These are phyloP conservation scores for Oryzias sinensis DNA, from an alignment of 2,797 vertebrate genomes.

Conservation along the genomic window DNA sequence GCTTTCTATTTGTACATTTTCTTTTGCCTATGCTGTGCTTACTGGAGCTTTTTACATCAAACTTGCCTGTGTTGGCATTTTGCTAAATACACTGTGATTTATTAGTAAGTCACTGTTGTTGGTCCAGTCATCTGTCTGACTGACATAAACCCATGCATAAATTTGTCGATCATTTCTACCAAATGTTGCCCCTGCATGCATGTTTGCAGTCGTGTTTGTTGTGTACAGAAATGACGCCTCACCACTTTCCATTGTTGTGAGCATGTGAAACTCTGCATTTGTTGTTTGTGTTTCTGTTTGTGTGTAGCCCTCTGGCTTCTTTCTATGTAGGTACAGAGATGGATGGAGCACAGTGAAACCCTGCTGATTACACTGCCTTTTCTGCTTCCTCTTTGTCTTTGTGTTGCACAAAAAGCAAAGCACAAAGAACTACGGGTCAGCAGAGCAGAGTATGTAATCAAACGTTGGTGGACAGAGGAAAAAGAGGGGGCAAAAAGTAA, in stretches of 20 bases:
- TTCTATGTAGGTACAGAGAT: slow-evolving; percentile 34
- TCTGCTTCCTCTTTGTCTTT: slow-evolving; percentile 21
- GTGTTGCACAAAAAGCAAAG: slow-evolving; percentile 26
- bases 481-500: background rate
- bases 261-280: slow-evolving; percentile 14
- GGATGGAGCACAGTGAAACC: slow-evolving; percentile 39
- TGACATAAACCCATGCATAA: slow-evolving; percentile 24
- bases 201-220: background rate
- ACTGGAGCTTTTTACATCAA: slow-evolving; percentile 6
- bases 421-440: background rate
- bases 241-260: slow-evolving; percentile 5
- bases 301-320: slow-evolving; percentile 27
- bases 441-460: background rate
- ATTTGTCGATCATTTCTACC: slow-evolving; percentile 24
- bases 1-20: too few relatives aligned
- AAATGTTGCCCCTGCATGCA: slow-evolving; percentile 2
- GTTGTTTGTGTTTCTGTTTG: slow-evolving; percentile 13
- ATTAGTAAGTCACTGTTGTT: slow-evolving; percentile 15
- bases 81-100: slow-evolving; percentile 20
- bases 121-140: slow-evolving; percentile 26
- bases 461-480: background rate
- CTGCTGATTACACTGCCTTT: slow-evolving; percentile 36
- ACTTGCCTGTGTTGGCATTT: slow-evolving; percentile 25
- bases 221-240: slow-evolving; percentile 10
- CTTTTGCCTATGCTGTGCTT: background rate